These are phyloP conservation scores for Pantherophis alleghaniensis DNA, from an alignment of 2,797 vertebrate species.

Conservation along the genomic window DNA sequence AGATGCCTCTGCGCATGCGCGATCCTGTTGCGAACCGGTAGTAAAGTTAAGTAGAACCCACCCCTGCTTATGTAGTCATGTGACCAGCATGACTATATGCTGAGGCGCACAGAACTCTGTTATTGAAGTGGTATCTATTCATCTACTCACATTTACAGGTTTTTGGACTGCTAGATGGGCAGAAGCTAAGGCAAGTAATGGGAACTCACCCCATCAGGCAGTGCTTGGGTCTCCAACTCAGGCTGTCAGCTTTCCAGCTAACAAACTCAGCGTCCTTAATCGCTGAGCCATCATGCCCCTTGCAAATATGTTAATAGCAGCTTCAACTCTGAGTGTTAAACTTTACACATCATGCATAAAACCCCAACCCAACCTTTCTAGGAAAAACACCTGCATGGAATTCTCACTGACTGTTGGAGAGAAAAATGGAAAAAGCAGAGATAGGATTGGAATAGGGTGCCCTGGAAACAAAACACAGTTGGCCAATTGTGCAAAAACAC, in stretches of 20 bases:
- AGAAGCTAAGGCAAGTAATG: background rate
- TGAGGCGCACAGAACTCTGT: background rate
- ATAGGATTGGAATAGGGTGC: background rate
- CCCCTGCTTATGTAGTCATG: background rate
- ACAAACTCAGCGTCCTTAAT: background rate
- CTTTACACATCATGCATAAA: background rate
- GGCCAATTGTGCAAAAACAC: background rate
- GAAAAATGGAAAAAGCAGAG: background rate
- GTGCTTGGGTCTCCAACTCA: background rate
- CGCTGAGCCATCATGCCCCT: background rate
- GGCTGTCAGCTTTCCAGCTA: background rate
- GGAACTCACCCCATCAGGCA: background rate
- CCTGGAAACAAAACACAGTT: background rate
- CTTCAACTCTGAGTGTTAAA: background rate
- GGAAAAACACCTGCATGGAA: background rate
- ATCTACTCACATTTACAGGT: background rate
- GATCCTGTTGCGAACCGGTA: too few species aligned
- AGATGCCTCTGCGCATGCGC: too few species aligned
- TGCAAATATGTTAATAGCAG: background rate
- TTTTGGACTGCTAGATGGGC: background rate
- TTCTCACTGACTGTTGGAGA: background rate
- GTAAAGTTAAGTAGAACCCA: too few species aligned
- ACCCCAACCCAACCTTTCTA: background rate
- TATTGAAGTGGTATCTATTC: background rate
- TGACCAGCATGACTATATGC: background rate